Evolutionary conservation across 2,797 vertebrate genomes (phyloP).

Genomic region (Trachurus trachurus): DNA sequence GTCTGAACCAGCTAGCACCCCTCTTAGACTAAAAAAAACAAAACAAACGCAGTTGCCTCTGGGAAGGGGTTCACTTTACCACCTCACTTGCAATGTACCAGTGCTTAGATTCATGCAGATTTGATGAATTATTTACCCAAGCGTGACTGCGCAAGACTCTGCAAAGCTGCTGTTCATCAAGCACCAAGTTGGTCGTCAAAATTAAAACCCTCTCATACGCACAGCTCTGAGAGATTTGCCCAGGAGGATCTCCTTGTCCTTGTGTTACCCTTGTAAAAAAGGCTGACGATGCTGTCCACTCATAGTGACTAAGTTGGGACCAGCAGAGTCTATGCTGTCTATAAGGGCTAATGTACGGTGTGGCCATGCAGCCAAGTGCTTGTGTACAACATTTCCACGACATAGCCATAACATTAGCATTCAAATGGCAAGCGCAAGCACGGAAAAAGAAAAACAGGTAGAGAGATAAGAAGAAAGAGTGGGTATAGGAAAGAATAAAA

Average conservation of each 20-base stretch:
- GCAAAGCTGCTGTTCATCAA: constrained; percentile 19
- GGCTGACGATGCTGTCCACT: background rate
- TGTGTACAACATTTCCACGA: constrained; percentile 17
- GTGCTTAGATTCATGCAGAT: background rate
- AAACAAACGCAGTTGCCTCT: background rate
- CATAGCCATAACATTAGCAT: constrained; percentile 47
- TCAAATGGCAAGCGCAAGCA: constrained; percentile 18
- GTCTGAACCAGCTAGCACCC: constrained; percentile 11
- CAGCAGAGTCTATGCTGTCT: background rate
- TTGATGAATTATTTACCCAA: constrained; percentile 15
- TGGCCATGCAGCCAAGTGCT: background rate
- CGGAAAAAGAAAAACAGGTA: constrained; percentile 7
- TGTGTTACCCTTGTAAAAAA: background rate
- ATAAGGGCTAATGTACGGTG: background rate
- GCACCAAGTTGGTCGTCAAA: constrained; percentile 5
- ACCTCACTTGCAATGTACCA: constrained; percentile 2
- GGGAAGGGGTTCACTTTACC: background rate
- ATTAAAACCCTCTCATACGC: constrained; percentile 1
- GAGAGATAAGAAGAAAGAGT: constrained; percentile 27
- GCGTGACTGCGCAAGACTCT: background rate
- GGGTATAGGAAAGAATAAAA: background rate
- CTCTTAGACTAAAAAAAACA: background rate
- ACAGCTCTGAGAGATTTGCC: background rate
- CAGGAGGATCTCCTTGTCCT: background rate
- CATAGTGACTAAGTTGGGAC: background rate